phyloP scores from a whole-genome alignment of 2,888 invertebrate genomes.

The Anorthoa munda region DNA sequence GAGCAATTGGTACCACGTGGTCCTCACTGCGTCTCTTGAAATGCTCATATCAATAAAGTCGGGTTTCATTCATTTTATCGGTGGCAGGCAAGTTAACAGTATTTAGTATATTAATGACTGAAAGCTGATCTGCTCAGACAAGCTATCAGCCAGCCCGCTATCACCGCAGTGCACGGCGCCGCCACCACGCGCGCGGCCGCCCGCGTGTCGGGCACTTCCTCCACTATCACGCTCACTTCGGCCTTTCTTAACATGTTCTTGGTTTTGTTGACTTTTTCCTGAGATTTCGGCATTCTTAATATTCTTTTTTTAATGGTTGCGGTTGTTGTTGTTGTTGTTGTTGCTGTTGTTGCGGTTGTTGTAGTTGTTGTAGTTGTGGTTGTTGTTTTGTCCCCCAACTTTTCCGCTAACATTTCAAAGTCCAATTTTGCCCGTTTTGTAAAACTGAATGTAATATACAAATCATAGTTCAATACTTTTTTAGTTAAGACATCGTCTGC shows the following conservation, averaged over 20 bases:
- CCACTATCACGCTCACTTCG: neutral
- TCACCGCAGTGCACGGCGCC: neutral
- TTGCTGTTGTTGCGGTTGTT: no score
- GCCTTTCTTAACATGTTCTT: neutral
- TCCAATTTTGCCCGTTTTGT: neutral
- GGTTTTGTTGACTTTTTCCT: neutral
- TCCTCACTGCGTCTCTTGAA: no score
- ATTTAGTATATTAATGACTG: neutral
- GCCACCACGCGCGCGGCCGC: neutral
- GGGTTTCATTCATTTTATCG: no score
- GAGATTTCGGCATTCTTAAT: no score
- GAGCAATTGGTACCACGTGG: no score
- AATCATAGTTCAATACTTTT: conserved; percentile 22
- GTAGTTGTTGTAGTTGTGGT: neutral
- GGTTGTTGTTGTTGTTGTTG: neutral
- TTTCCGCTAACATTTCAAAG: conserved; percentile 25
- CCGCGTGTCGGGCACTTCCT: no score
- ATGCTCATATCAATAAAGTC: no score
- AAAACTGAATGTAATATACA: conserved; percentile 26
- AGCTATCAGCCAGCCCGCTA: neutral
- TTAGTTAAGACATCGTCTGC: neutral
- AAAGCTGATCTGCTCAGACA: neutral
- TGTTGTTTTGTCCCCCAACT: no score
- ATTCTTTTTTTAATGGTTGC: neutral
- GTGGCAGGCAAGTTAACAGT: no score